Percentiles rank a stretch among this genome's conserved stretches.
Conservation (phyloP, 2,888 invertebrate genomes). For the Eupithecia exiguata region DNA sequence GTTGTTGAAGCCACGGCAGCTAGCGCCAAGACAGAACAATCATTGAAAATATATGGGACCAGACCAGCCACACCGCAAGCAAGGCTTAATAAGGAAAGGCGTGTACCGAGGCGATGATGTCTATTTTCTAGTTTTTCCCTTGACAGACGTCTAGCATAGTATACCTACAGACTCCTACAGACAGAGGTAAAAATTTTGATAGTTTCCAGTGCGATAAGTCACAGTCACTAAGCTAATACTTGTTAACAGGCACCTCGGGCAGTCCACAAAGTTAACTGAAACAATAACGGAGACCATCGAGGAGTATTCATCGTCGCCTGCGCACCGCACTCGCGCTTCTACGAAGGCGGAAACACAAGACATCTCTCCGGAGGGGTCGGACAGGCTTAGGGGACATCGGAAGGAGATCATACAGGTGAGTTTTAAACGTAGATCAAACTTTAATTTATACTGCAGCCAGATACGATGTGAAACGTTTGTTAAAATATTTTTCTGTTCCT, state of each 20-base stretch:
- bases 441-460: no score
- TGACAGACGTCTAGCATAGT: no score
- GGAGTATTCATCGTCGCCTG: conserved; percentile 56
- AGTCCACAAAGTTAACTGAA: conserved; percentile 55
- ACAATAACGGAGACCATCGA: conserved; percentile 55
- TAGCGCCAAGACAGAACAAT: no score
- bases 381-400: conserved; percentile 60
- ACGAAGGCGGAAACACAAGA: conserved; percentile 79
- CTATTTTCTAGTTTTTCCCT: no score
- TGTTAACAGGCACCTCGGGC: conserved; percentile 63
- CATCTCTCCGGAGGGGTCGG: conserved; percentile 82
- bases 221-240: background rate
- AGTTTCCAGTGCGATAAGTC: no score
- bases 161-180: no score
- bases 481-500: no score
- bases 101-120: no score
- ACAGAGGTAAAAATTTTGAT: no score
- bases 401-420: conserved; percentile 75
- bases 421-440: background rate
- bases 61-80: background rate
- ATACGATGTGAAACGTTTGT: no score
- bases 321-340: conserved; percentile 66
- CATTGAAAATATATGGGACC: background rate
- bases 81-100: no score
- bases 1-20: no score